Conservation (phyloP, 1,140 invertebrate species). For the Trachymyrmex cornetzi region DNA sequence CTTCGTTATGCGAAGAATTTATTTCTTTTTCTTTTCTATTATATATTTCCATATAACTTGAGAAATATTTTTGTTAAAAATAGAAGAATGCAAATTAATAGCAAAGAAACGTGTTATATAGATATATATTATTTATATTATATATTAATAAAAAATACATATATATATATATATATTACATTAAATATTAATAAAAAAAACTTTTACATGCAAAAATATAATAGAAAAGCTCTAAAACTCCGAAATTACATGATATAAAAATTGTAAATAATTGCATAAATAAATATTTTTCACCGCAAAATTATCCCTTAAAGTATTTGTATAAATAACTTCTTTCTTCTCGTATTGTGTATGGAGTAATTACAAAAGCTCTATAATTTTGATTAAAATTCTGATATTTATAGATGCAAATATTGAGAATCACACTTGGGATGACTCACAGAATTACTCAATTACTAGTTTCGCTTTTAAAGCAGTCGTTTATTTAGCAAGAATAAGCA, state of each 20-base stretch:
- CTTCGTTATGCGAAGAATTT: slow-evolving; percentile 26
- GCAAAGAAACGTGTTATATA: background rate
- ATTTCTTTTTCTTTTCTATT: background rate
- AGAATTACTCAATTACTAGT: slow-evolving; percentile 19
- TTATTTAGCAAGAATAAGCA: slow-evolving; percentile 23
- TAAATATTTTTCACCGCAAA: background rate
- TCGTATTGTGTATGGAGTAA: background rate
- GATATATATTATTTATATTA: slow-evolving; percentile 18
- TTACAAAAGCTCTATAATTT: background rate
- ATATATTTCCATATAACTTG: background rate
- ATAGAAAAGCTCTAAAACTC: slow-evolving; percentile 1
- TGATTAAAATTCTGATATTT: background rate
- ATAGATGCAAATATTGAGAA: background rate
- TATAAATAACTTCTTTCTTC: background rate
- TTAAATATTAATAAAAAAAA: background rate
- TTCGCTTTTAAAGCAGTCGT: slow-evolving; percentile 36
- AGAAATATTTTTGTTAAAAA: background rate
- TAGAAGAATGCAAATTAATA: background rate
- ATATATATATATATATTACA: background rate
- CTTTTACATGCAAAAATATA: background rate
- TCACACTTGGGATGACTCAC: background rate
- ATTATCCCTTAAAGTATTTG: background rate
- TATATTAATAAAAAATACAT: slow-evolving; percentile 5
- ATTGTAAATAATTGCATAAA: background rate
- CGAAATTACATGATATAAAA: background rate